Base-by-base conservation (phyloP, 2,888 invertebrate species). In the Idaea straminata region DNA sequence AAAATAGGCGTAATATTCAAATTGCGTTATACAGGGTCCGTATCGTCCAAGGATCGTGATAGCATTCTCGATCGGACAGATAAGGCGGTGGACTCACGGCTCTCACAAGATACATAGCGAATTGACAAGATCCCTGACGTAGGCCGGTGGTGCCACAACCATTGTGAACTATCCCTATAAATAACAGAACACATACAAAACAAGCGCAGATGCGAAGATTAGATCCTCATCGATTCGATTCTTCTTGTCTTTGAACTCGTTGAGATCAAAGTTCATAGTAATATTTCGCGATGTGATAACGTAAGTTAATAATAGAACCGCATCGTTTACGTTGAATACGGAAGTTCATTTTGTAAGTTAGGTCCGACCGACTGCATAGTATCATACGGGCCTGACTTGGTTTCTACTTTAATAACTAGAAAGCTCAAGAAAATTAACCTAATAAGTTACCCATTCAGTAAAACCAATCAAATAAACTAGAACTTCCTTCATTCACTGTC, bases 161-260 rank as follows among this genome's bases (percentile, higher is more conserved):
- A 72, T 72, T 74, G 72, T 72, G 64, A 63, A 66, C 63, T 66
- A 76, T 76, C 73, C 71, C 69, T 73, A 72, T 81, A 79, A 82
- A 75, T 83, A 78, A 81, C 75, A 69, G 69, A 74, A 73, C 72
- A 75, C 76, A 79, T 80, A 80, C 80, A 81, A 83, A 87, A 88
- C 86, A 83, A 85, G 84, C 83, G 72, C 82, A 87, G 90, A 91
- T 89, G 82, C 67, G 67, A 73, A 85, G 91, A 91, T 90, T 87
- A 91, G 89, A 91, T 91, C 82, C 73, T 74, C 81, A 83, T 83
- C 80, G 76, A 73, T 67, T 70, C 74, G 83, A 88, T 85, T 84
- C 82, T 84, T 83, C 85, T 83, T 83, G 83, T 82, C 82, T 79
- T 77, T 78, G 80, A 82, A 81, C 81, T 77, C 81, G 79, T 73